Evolutionary conservation across 2,113 vertebrate genomes (phyloP).

Genomic region (Melozone crissalis): DNA sequence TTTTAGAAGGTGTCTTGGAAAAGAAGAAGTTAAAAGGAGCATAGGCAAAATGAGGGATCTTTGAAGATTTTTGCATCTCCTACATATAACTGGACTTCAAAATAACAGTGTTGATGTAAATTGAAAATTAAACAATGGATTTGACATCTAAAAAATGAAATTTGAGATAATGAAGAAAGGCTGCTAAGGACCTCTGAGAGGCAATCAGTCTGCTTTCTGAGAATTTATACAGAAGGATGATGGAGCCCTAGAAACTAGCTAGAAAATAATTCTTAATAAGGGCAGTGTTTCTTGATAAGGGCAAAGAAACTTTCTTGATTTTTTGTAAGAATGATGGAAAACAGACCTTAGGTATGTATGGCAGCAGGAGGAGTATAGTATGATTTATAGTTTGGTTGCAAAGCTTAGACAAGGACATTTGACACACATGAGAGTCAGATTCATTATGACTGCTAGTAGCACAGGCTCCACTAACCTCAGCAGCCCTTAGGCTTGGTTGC

Average conservation of each 20-base stretch:
- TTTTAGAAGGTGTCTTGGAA: background rate
- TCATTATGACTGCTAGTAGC: background rate
- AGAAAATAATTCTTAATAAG: background rate
- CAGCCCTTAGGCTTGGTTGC: background rate
- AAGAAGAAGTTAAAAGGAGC: background rate
- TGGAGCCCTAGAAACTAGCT: background rate
- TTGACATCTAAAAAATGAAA: background rate
- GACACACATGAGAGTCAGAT: background rate
- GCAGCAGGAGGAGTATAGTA: background rate
- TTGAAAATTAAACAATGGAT: background rate
- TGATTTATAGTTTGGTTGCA: background rate
- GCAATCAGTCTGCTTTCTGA: background rate
- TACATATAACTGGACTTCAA: background rate
- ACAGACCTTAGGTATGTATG: background rate
- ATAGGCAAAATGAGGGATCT: background rate
- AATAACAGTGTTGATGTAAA: background rate
- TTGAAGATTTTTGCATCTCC: background rate
- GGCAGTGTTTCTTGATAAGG: background rate
- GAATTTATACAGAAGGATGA: background rate
- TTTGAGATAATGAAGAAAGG: background rate
- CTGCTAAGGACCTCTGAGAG: background rate
- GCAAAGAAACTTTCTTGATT: background rate
- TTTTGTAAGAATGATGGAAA: background rate
- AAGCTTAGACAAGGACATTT: background rate
- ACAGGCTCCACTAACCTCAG: background rate